Conservation (phyloP, 2,797 vertebrate genomes). For the Smutsia gigantea region DNA sequence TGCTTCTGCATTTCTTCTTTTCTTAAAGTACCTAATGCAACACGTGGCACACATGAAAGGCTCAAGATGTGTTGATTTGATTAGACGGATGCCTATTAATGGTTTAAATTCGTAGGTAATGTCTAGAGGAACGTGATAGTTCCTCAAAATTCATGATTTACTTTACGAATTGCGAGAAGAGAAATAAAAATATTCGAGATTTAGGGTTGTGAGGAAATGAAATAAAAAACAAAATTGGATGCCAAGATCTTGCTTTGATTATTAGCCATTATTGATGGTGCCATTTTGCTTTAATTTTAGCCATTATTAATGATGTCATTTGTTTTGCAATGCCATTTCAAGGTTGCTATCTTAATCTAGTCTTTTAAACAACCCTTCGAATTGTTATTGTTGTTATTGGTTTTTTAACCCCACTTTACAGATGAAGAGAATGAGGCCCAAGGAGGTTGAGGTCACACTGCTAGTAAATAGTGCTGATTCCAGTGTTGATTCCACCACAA, state of each 20-base stretch:
- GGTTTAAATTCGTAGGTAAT: conserved; percentile 6
- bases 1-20: background rate
- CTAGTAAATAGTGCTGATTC: background rate
- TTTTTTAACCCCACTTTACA: background rate
- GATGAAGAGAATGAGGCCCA: conserved; percentile 5
- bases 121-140: background rate
- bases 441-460: background rate
- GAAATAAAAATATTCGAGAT: background rate
- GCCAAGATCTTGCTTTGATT: background rate
- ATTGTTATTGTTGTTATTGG: background rate
- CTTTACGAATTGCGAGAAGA: background rate
- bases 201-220: background rate
- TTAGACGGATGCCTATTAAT: background rate
- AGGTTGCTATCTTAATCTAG: background rate
- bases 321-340: background rate
- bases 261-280: background rate
- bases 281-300: background rate
- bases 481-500: background rate
- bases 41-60: background rate
- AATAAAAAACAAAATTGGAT: background rate
- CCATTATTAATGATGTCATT: background rate
- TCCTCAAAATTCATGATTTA: conserved; percentile 27
- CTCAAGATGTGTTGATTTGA: background rate
- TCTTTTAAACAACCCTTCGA: background rate
- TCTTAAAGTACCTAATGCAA: background rate